Percentiles rank a stretch among this genome's conserved stretches.
These are phyloP conservation scores for Kradibia gibbosae DNA, from an alignment of 1,140 invertebrate genomes.

Conservation along the genomic window DNA sequence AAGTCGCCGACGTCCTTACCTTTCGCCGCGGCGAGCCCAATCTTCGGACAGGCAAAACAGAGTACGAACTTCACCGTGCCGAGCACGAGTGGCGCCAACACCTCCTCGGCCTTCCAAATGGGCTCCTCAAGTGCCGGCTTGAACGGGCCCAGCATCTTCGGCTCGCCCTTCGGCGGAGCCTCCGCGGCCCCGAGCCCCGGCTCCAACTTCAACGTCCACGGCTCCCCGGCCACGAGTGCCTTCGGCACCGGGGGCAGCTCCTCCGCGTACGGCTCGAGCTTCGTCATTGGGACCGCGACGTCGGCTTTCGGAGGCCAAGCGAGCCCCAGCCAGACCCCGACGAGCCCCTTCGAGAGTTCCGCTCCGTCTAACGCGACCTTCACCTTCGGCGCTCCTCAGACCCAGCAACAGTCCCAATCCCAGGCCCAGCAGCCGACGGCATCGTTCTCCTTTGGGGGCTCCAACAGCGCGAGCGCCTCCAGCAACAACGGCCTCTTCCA, in stretches of 20 bases:
- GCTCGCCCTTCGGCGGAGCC: constrained; percentile 51
- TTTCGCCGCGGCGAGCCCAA: constrained; percentile 34
- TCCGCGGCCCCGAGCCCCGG: constrained; percentile 24
- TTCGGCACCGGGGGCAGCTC: not conserved
- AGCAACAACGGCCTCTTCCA: constrained; percentile 59
- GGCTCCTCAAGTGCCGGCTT: not conserved
- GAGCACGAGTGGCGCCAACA: not conserved
- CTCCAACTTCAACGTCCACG: not conserved
- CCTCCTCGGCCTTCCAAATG: not conserved
- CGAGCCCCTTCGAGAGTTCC: constrained; percentile 6
- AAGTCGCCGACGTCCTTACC: constrained; percentile 1
- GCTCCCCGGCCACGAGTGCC: not conserved
- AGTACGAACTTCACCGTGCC: constrained; percentile 15
- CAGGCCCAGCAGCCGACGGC: constrained; percentile 42
- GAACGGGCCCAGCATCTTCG: constrained; percentile 40
- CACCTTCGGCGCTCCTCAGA: constrained; percentile 52
- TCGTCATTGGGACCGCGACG: not conserved
- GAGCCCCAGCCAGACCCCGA: not conserved
- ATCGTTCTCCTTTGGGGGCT: constrained; percentile 53
- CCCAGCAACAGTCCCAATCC: constrained; percentile 28
- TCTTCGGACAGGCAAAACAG: constrained; percentile 24
- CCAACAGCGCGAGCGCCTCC: constrained; percentile 46
- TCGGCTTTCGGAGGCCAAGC: constrained; percentile 22
- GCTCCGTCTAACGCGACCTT: constrained; percentile 28
- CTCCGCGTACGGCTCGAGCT: constrained; percentile 21